These are phyloP conservation scores for Monodelphis domestica DNA, from an alignment of 2,797 vertebrate species.

Conservation along the genomic window DNA sequence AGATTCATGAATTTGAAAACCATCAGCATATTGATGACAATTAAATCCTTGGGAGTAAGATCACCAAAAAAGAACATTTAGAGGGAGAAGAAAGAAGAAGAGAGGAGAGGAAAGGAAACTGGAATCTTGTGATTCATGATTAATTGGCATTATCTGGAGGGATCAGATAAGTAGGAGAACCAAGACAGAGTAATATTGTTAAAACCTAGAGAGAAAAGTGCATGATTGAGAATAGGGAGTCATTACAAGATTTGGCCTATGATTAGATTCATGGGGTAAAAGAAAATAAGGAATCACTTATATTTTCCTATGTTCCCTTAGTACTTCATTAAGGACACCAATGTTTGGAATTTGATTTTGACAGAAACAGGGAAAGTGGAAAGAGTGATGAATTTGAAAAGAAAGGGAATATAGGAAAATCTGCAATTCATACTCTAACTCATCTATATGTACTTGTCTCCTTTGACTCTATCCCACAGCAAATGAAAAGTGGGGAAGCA, in stretches of 20 bases:
- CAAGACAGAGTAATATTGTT: neutral
- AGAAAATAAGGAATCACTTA: neutral
- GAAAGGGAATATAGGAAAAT: neutral
- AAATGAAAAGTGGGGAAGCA: neutral
- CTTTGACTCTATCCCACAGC: neutral
- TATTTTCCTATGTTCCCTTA: neutral
- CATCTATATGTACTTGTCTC: neutral
- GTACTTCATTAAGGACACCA: neutral
- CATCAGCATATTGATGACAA: neutral
- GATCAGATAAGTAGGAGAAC: neutral
- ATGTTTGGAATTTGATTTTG: neutral
- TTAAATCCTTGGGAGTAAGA: neutral
- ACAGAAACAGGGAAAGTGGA: neutral
- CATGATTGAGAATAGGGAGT: neutral
- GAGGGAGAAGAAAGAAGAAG: neutral
- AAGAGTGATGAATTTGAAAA: neutral
- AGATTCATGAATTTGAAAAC: neutral
- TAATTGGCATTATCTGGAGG: neutral
- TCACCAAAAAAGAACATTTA: neutral
- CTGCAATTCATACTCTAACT: neutral
- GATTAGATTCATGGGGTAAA: neutral
- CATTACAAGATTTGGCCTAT: neutral
- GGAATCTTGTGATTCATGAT: too few relatives aligned
- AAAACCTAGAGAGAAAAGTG: neutral
- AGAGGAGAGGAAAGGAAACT: neutral